Evolutionary conservation across 2,797 vertebrate species (phyloP), one percentile per base, ranked within the genome.

Genomic region (Oreochromis grahami): DNA sequence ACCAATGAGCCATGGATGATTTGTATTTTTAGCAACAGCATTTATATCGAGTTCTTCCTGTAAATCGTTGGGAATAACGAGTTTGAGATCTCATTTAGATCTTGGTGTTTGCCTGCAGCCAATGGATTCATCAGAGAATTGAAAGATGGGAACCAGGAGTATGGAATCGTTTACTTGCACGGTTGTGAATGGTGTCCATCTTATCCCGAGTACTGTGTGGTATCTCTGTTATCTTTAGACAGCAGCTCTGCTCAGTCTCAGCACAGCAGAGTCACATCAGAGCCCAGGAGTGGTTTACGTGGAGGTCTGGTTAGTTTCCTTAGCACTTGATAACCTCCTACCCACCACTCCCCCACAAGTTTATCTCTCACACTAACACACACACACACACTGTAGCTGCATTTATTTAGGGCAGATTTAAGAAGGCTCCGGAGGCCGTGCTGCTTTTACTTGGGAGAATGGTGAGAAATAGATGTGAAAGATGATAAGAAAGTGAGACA

Each of bases 251-350:
- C n/a, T 85, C 60, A 15, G 48, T 19, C 56, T 87, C 78, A 24
- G 50, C 74, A 38, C 51, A 50, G 63, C 50, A 76, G 70, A n/a
- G 24, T 86, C 79, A 51, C 14, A 63, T 78, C 19, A 17, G 50
- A 78, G 38, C 19, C 65, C 45, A 50, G 11, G 43, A 48, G 70
- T 29, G 29, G 29, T 82, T 83, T 79, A 87, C 13, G 72, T 76
- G 58, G 83, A 87, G 88, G 80, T 89, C 93, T 94, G 94, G 74
- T 90, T 91, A 89, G 87, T 92, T 87, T 93, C 88, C 77, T 65
- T 36, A 87, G 87, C 94, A 92, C 93, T 88, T 90, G 93, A 93
- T 94, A 93, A 92, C 86, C 79, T 83, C 65, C 56, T 21, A 32
- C 65, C 48, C 38, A 70, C 24, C 51, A 29, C 58, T 24, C 58